These are phyloP conservation scores for Pantherophis alleghaniensis DNA, from an alignment of 2,797 vertebrate genomes.

Conservation along the genomic window DNA sequence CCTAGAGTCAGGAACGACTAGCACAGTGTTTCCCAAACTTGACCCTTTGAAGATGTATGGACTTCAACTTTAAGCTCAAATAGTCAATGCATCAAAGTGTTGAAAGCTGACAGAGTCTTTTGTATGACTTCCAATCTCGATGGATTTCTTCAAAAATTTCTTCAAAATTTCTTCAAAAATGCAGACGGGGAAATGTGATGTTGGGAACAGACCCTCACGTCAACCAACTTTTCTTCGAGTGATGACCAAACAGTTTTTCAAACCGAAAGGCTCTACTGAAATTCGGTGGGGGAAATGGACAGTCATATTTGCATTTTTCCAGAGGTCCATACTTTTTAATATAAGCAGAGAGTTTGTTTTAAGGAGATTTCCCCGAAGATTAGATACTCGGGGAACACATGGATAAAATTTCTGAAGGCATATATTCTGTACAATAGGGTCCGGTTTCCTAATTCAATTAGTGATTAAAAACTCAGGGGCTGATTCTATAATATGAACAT, in stretches of 20 bases:
- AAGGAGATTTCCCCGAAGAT: conserved; percentile 49
- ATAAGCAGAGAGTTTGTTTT: conserved; percentile 45
- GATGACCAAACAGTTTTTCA: conserved; percentile 7
- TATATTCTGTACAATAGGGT: conserved; percentile 29
- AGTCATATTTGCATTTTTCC: conserved; percentile 48
- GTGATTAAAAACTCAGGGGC: conserved; percentile 12
- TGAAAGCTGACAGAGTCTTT: neutral
- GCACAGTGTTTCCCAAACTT: no score
- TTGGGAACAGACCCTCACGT: neutral
- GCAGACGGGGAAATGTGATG: neutral
- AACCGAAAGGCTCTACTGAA: conserved; percentile 29
- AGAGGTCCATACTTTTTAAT: conserved; percentile 35
- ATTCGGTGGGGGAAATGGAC: conserved; percentile 17
- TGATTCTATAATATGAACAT: conserved; percentile 39
- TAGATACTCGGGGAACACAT: conserved; percentile 39
- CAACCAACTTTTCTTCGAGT: neutral
- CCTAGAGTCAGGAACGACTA: no score
- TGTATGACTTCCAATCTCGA: neutral
- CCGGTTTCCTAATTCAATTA: conserved; percentile 50
- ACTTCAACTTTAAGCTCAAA: no score
- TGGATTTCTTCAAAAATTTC: neutral
- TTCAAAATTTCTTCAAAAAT: neutral
- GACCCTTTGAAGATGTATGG: no score
- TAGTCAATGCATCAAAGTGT: neutral
- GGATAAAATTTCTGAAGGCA: conserved; percentile 34